Base-by-base conservation (phyloP, 2,888 invertebrate genomes). In the Nipponacmea schrenckii region DNA sequence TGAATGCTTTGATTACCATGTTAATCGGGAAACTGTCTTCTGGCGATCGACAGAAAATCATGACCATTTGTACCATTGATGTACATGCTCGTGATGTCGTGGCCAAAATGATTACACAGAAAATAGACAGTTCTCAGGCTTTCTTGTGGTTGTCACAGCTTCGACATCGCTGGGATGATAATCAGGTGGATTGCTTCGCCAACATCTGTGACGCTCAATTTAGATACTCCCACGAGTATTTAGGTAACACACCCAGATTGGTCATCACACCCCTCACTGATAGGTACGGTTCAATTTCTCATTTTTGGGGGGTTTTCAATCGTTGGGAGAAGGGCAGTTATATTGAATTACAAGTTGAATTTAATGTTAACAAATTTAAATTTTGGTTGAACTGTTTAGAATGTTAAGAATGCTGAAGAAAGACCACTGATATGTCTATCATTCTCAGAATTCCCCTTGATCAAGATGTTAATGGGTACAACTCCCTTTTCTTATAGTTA, bases 161-260 rank as follows among this genome's bases (percentile, higher is more conserved):
- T 15, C 91, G 96, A 78, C 96, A 96, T 91, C 92, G 95, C 83
- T 96, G 96, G 96, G 96, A 94, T 86, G 96, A 96, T 80, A 92
- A 92, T 77, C 94, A 94, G 83, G 92, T 92, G 76, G 94, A 97
- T 87, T 98, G 97, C 89, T 96, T 94, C 87, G 97, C 96, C 46
- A 97, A 98, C 90, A 98, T 98, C 87, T 98, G 97, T 88, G 98
- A 98, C 90, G 97, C 97, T 62, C 95, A 97, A 90, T 97, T 97
- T 89, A 92, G 91, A 82, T 98, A 97, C 88, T 94, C 94, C 81
- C 95, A 97, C 88, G 97, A 98, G 90, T 98, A 98, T 90, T 92
- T 98, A 76, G 97, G 98, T 46, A 97, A 97, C 87, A 97, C 97
- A 12, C 96, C 97, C 7, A 92, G 97, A 74, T 91, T 98, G 77